Percentiles rank a stretch among this genome's conserved stretches.
Conservation (phyloP, 2,888 invertebrate species). For the Oligia latruncula region DNA sequence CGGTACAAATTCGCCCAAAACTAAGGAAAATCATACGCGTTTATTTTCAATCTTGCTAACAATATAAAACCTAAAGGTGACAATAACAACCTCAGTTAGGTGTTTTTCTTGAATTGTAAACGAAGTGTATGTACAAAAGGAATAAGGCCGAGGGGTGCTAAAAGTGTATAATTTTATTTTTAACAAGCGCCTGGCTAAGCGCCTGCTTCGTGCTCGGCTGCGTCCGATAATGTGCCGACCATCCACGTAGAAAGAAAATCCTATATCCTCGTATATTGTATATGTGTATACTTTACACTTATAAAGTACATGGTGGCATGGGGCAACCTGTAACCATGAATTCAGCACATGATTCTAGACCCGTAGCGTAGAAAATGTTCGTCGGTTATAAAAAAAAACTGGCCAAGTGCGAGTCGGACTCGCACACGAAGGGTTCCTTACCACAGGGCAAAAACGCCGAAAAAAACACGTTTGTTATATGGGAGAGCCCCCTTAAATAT, state of each 20-base stretch:
- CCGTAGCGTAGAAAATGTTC: not conserved
- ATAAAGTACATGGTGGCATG: not conserved
- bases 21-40: constrained; percentile 11
- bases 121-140: constrained; percentile 64
- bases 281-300: constrained; percentile 13
- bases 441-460: too few species aligned
- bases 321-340: not conserved
- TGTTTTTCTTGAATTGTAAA: constrained; percentile 60
- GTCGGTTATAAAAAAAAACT: not conserved
- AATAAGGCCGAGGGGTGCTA: constrained; percentile 74
- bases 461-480: too few species aligned
- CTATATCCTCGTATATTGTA: constrained; percentile 58
- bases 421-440: too few species aligned
- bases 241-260: constrained; percentile 81
- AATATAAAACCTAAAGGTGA: constrained; percentile 53
- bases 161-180: constrained; percentile 86
- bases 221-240: constrained; percentile 80
- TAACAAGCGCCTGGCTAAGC: constrained; percentile 81
- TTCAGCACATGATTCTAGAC: not conserved
- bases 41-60: constrained; percentile 51
- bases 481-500: too few species aligned
- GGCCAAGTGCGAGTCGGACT: too few species aligned
- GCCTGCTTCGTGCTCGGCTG: constrained; percentile 81
- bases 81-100: constrained; percentile 45
- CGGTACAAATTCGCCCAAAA: not conserved